A percentile compares a stretch with the other conserved stretches of the same genome.
Evolutionary conservation across 2,797 vertebrate genomes (phyloP).

Genomic region (Fundulus diaphanus): DNA sequence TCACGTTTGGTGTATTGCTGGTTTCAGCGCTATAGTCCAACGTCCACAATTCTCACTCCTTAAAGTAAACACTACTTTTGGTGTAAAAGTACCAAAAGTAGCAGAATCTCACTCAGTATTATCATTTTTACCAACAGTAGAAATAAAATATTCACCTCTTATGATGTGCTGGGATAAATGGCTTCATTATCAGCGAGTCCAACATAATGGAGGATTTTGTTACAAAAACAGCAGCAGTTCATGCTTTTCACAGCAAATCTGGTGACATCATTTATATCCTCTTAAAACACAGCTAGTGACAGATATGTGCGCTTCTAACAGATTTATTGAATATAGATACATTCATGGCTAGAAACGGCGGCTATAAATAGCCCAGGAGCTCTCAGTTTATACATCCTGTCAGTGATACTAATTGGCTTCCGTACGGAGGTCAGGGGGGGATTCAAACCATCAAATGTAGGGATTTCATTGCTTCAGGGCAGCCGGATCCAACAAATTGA

Average conservation of each 20-base stretch:
- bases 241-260: too few species aligned
- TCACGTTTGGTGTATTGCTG: too few species aligned
- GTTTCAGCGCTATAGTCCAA: too few species aligned
- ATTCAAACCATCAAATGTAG: conserved; percentile 8
- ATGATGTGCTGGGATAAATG: too few species aligned
- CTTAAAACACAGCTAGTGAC: neutral
- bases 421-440: neutral
- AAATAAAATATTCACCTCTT: too few species aligned
- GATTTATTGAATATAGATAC: neutral
- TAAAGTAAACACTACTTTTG: too few species aligned
- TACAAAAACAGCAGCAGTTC: neutral
- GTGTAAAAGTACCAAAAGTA: too few species aligned
- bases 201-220: neutral
- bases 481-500: conserved; percentile 46
- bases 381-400: neutral
- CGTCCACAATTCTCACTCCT: too few species aligned
- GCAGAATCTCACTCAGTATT: too few species aligned
- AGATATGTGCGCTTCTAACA: neutral
- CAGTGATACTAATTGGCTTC: neutral
- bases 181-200: too few species aligned
- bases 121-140: too few species aligned
- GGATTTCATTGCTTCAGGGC: conserved; percentile 7
- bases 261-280: neutral
- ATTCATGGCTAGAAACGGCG: neutral
- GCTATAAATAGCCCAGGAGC: neutral